Evolutionary conservation across 2,113 vertebrate species (phyloP), one percentile per base, ranked within the genome.

Genomic region (Misgurnus mizolepis): DNA sequence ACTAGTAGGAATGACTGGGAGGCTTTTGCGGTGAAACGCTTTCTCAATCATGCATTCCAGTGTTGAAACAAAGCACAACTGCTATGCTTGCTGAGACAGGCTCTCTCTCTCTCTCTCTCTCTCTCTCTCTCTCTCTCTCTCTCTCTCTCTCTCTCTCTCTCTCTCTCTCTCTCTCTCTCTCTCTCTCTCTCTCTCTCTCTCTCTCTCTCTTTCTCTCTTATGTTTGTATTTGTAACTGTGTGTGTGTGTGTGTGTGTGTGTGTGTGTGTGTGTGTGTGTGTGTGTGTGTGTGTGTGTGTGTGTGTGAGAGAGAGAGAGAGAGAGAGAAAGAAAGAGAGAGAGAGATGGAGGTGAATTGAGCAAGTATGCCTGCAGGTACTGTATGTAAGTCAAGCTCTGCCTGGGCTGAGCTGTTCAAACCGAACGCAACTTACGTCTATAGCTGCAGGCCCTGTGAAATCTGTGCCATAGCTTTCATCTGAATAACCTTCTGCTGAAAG

Each of bases 21-120:
- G 88, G 88, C 80, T 88, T 90, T 72, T 89, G 90, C 72, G 85
- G 89, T 87, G 84, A 79, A 79, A 85, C 47, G 81, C 88, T 93
- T 92, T 92, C 90, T 91, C 91, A 93, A 93, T 88, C 89, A 85
- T 84, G 78, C 91, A 93, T 93, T 93, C 91, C 91, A 89, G 86
- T 85, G 89, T 88, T 73, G 85, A 89, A 87, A 84, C 85, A 82
- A 86, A 88, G 80, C 78, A 79, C 64, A 77, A 81, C 83, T 79
- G 69, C 72, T 79, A 60, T 80, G 80, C 80, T 73, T 79, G 84
- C 80, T 75, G 68, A 45, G 60, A 53, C 82, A 85, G 71, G 76
- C 53, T 60, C 70, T 72, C 11, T 58, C 53, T 58, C 71, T 60
- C 71, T 58, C 71, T 58, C 71, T 58, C 55, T 74, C 15, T 55